A percentile compares a stretch with the other conserved stretches of the same genome.
Evolutionary conservation across 2,797 vertebrate genomes (phyloP).

Genomic region (Myripristis jacobus): DNA sequence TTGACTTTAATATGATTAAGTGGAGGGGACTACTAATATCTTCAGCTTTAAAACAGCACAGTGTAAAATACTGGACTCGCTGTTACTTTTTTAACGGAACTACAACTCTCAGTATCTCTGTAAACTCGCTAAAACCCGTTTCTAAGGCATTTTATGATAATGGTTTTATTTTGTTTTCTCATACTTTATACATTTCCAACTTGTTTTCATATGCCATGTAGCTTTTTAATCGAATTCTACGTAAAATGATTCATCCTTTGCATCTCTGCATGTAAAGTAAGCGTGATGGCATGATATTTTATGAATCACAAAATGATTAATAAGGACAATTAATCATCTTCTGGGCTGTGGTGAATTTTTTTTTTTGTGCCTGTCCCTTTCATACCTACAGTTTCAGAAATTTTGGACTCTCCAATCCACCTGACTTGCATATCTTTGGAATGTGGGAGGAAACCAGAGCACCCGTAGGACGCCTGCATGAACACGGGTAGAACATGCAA

Average conservation of each 20-base stretch:
- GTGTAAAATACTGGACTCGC: slow-evolving; percentile 19
- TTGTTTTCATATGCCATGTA: too few relatives aligned
- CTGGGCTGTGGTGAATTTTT: too few relatives aligned
- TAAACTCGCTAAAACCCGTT: neutral
- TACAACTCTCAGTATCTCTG: slow-evolving; percentile 11
- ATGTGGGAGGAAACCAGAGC: slow-evolving; percentile 20
- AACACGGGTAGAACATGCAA: neutral
- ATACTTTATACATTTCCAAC: neutral
- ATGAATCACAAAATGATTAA: neutral
- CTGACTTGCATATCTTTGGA: slow-evolving; percentile 16
- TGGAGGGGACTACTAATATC: slow-evolving; percentile 49
- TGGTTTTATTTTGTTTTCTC: neutral
- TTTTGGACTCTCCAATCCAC: neutral
- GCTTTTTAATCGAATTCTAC: too few relatives aligned
- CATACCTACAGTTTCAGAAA: too few relatives aligned
- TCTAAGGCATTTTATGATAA: neutral
- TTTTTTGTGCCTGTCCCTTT: neutral
- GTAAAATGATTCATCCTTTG: too few relatives aligned
- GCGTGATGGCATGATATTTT: neutral
- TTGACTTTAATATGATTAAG: slow-evolving; percentile 64
- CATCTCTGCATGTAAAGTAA: too few relatives aligned
- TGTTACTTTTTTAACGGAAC: slow-evolving; percentile 19
- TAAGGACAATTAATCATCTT: too few relatives aligned
- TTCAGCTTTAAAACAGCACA: slow-evolving; percentile 1
- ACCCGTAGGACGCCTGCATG: slow-evolving; percentile 6